Conservation (phyloP, 2,113 vertebrate species). For the Fregetta grallaria region DNA sequence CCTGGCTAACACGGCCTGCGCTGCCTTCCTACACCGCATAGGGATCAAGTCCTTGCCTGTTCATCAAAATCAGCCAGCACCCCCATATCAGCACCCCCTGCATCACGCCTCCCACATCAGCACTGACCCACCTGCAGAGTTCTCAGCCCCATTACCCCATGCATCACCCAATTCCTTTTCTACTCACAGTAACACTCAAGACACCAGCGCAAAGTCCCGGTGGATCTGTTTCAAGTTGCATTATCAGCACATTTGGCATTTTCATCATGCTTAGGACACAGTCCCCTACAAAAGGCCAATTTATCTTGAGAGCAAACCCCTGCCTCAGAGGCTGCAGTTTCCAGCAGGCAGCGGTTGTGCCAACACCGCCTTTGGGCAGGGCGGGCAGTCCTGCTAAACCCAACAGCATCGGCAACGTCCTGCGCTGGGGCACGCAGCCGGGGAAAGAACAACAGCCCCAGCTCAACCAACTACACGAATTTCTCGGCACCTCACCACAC, state of each 20-base stretch:
- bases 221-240: background rate
- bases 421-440: rapidly evolving
- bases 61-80: background rate
- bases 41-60: background rate
- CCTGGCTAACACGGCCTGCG: rapidly evolving
- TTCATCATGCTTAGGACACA: slow-evolving; percentile 1
- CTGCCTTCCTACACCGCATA: background rate
- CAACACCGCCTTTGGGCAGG: background rate
- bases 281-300: background rate
- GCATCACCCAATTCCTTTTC: background rate
- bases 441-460: background rate
- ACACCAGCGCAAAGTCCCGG: background rate
- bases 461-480: background rate
- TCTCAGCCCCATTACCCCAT: background rate
- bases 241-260: slow-evolving; percentile 45
- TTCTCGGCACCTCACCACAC: background rate
- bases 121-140: background rate
- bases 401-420: background rate
- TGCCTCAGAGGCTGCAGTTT: background rate
- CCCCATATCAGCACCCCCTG: background rate
- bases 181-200: background rate
- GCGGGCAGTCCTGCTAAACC: background rate
- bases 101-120: background rate
- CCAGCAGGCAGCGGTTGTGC: background rate
- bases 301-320: background rate